Conservation (phyloP, 1,140 invertebrate species). For the Cotesia vestalis region DNA sequence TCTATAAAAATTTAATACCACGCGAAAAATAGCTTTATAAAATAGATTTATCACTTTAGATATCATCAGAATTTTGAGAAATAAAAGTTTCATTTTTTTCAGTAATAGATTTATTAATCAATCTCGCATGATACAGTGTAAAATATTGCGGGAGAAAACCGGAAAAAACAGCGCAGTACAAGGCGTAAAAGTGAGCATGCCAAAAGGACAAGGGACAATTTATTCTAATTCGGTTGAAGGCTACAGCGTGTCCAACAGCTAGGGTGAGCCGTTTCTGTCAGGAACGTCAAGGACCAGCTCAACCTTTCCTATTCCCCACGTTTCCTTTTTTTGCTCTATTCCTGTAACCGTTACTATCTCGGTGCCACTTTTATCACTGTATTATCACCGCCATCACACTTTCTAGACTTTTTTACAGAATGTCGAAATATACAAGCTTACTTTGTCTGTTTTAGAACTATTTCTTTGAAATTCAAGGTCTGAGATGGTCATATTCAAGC, state of each 20-base stretch:
- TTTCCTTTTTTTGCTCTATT: not conserved
- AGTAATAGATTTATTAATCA: too few species aligned
- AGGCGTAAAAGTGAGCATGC: slow-evolving; percentile 14
- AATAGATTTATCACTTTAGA: not conserved
- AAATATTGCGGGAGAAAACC: not conserved
- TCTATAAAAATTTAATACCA: too few species aligned
- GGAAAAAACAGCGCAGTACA: slow-evolving; percentile 5
- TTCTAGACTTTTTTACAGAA: too few species aligned
- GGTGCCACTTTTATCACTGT: slow-evolving; percentile 31
- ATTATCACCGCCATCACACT: slow-evolving; percentile 25
- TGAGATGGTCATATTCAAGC: too few species aligned
- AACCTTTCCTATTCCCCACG: slow-evolving; percentile 23
- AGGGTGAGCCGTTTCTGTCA: slow-evolving; percentile 37
- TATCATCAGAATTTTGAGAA: not conserved
- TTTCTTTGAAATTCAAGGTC: too few species aligned
- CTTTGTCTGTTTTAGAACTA: too few species aligned
- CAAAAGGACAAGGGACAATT: slow-evolving; percentile 58
- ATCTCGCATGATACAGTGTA: not conserved
- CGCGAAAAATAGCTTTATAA: not conserved
- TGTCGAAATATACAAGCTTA: too few species aligned
- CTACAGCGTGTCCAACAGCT: slow-evolving; percentile 66
- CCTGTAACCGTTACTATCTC: slow-evolving; percentile 13
- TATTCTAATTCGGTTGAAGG: slow-evolving; percentile 66
- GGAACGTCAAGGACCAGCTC: slow-evolving; percentile 6
- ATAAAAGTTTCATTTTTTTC: too few species aligned